Base-by-base conservation (phyloP, 2,797 vertebrate species). In the Natrix natrix region DNA sequence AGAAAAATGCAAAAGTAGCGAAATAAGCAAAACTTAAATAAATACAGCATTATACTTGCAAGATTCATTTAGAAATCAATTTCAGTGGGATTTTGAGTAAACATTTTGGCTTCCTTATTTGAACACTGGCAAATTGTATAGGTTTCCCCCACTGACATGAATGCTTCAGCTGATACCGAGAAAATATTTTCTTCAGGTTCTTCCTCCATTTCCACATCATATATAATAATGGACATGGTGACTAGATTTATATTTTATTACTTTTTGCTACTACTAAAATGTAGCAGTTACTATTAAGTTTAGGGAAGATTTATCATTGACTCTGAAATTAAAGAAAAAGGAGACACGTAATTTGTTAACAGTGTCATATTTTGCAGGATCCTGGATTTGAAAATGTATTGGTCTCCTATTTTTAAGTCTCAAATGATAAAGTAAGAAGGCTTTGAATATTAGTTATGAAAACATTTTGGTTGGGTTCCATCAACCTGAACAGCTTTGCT, bases 161-260 rank as follows among this genome's bases (percentile, higher is more conserved):
- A 83, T 74, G 92, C 93, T 94, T 93, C 95, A 93, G 95, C 94
- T 94, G 0, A 66, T 89, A 94, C 95, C 93, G 94, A 95, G 95
- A 97, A 97, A 96, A 96, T 95, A 48, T 83, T 48, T 48, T 94
- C 93, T 95, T 96, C 74, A 86, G 94, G 43, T 92, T 94, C 63
- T 95, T 87, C 88, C 54, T 24, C 92, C 94, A 83, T 94, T 93
- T 93, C 78, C 24, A 60, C 86, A 91, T 94, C 20, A 2, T 83
- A 24, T 83, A 24, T 48, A 83, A 83, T 83, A 55, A 86, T 28
- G 11, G 13, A 13, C 52, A 28, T 26, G 43, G 8, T 86, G 48
- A 86, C 26, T 14, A 28, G 24, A 86, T 86, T 86, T 26, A 54
- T 57, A 57, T 88, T 88, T 88, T 59, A 37, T 57, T 32, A 22